phyloP scores from a whole-genome alignment of 2,797 vertebrate species.

The Gouania willdenowi region DNA sequence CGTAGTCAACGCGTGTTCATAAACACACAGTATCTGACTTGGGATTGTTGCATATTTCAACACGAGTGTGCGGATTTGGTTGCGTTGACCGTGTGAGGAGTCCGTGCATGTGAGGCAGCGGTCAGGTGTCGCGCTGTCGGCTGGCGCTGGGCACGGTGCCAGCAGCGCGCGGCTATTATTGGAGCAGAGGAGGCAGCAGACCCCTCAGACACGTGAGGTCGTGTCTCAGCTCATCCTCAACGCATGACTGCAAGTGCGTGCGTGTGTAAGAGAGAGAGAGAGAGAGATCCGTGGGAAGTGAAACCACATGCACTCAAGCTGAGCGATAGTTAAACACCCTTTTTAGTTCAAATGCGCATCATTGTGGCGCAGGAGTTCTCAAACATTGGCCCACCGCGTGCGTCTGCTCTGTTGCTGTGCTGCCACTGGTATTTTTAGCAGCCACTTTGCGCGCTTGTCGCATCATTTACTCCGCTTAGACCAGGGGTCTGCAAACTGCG shows the following conservation, averaged over 20 bases:
- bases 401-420: conserved; percentile 48
- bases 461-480: conserved; percentile 38
- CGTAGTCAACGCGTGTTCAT: conserved; percentile 34
- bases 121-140: conserved; percentile 78
- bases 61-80: conserved; percentile 72
- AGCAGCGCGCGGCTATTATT: conserved; percentile 75
- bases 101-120: conserved; percentile 79
- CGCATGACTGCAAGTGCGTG: conserved; percentile 55
- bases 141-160: conserved; percentile 68
- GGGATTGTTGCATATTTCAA: conserved; percentile 37
- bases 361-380: conserved; percentile 11
- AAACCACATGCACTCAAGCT: conserved; percentile 7
- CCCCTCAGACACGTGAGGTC: conserved; percentile 75
- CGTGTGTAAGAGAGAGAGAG: not conserved
- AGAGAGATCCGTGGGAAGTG: not conserved
- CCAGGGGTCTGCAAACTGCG: conserved; percentile 31
- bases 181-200: conserved; percentile 71
- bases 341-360: no score
- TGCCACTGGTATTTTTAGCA: conserved; percentile 60
- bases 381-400: no score
- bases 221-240: conserved; percentile 65
- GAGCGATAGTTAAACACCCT: no score
- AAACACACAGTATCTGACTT: conserved; percentile 48
- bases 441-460: conserved; percentile 32
- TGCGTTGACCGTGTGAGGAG: conserved; percentile 70